These are phyloP conservation scores for Lynx canadensis DNA, from an alignment of 2,113 vertebrate species.

Conservation along the genomic window DNA sequence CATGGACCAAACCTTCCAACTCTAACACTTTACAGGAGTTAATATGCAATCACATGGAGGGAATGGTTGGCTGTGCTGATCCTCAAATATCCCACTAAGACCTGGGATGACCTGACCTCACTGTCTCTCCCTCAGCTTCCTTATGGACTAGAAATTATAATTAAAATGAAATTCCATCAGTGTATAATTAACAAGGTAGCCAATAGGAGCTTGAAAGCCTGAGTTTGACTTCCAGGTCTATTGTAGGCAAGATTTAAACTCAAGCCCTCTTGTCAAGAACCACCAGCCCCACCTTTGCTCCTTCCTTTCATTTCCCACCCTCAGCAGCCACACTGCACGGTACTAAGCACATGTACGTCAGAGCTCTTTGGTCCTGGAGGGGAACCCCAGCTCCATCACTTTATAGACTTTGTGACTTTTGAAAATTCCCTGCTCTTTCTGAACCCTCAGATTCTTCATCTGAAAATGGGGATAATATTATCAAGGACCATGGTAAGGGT, in stretches of 20 bases:
- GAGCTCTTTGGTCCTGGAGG: neutral
- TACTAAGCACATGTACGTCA: neutral
- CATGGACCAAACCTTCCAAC: neutral
- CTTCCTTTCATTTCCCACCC: neutral
- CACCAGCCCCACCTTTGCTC: rapidly evolving
- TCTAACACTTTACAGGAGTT: neutral
- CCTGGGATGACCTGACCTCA: too few species aligned
- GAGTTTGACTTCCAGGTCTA: neutral
- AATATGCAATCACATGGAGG: neutral
- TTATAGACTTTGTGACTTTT: neutral
- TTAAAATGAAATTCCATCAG: neutral
- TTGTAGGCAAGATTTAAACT: neutral
- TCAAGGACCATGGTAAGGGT: neutral
- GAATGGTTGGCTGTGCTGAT: neutral
- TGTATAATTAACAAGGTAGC: neutral
- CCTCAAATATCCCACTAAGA: neutral
- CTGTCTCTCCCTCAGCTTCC: neutral
- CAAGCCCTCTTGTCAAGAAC: neutral
- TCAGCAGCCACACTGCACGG: neutral
- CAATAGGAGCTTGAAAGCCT: neutral
- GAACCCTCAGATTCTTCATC: neutral
- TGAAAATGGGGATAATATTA: neutral
- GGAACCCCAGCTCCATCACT: neutral
- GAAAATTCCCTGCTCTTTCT: neutral
- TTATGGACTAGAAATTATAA: neutral